Conservation (phyloP, 2,113 vertebrate species). For the Leptosomus discolor region DNA sequence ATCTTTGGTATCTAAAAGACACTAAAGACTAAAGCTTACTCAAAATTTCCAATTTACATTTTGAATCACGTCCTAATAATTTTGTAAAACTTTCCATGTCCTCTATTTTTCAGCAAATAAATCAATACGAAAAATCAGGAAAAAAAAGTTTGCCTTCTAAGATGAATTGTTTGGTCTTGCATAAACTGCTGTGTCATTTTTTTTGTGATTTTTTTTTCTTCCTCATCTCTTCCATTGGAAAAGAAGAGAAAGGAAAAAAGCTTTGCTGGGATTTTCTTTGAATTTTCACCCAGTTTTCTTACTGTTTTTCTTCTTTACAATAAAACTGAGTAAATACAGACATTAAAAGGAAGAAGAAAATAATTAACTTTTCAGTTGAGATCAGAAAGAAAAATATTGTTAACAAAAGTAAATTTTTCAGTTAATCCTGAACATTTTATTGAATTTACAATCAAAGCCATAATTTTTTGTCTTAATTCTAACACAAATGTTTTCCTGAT, state of each 20-base stretch:
- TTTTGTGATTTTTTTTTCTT: not conserved
- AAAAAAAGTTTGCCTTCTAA: not conserved
- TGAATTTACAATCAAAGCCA: not conserved
- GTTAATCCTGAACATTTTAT: not conserved
- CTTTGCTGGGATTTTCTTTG: not conserved
- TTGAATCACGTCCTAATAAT: not conserved
- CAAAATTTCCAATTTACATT: not conserved
- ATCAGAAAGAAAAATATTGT: not conserved
- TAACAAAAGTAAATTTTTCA: not conserved
- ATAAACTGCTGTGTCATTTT: not conserved
- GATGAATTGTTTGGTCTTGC: not conserved
- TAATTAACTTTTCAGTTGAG: not conserved
- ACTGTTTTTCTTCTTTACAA: not conserved
- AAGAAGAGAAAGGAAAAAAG: not conserved
- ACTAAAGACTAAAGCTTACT: not conserved
- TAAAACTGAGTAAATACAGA: not conserved
- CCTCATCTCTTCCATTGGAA: not conserved
- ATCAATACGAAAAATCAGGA: not conserved
- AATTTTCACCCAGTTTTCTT: not conserved
- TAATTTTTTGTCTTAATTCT: not conserved
- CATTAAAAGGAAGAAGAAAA: not conserved
- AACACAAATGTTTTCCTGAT: not conserved
- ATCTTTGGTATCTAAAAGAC: not conserved
- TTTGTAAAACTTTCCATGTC: not conserved
- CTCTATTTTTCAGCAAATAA: not conserved